Conservation (phyloP, 2,797 vertebrate species). For the Gymnodraco acuticeps region DNA sequence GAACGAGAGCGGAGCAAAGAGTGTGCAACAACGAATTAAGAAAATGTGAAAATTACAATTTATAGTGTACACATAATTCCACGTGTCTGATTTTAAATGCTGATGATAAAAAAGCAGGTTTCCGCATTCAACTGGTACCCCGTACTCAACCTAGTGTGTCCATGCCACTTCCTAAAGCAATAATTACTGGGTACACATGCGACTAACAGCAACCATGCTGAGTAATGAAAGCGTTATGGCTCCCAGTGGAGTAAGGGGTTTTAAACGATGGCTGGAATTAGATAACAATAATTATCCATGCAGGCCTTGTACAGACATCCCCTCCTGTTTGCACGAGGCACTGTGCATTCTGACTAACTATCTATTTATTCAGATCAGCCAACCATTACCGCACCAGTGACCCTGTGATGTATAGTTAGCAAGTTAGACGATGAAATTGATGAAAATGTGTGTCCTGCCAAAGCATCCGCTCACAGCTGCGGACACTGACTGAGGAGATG, state of each 20-base stretch:
- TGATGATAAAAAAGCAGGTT: constrained; percentile 47
- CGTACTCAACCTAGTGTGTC: constrained; percentile 55
- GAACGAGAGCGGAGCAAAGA: neutral
- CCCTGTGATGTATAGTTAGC: constrained; percentile 41
- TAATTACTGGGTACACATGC: constrained; percentile 65
- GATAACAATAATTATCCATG: constrained; percentile 69
- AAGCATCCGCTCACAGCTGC: constrained; percentile 74
- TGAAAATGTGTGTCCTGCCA: constrained; percentile 61
- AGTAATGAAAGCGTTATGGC: constrained; percentile 64
- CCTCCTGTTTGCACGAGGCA: constrained; percentile 49
- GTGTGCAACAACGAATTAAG: constrained; percentile 27
- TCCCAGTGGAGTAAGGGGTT: constrained; percentile 50
- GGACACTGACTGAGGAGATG: constrained; percentile 74
- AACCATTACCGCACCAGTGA: constrained; percentile 36
- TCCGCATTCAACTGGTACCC: constrained; percentile 34
- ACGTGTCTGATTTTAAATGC: constrained; percentile 12
- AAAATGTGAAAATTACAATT: constrained; percentile 47
- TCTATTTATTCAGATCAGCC: constrained; percentile 50
- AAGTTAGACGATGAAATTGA: constrained; percentile 34
- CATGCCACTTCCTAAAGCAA: constrained; percentile 56
- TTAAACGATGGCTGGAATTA: constrained; percentile 63
- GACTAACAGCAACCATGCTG: constrained; percentile 64
- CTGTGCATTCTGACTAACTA: constrained; percentile 38
- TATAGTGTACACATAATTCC: neutral
- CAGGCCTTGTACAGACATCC: constrained; percentile 50